phyloP scores from a whole-genome alignment of 1,140 invertebrate species.

The Nautilus pompilius region DNA sequence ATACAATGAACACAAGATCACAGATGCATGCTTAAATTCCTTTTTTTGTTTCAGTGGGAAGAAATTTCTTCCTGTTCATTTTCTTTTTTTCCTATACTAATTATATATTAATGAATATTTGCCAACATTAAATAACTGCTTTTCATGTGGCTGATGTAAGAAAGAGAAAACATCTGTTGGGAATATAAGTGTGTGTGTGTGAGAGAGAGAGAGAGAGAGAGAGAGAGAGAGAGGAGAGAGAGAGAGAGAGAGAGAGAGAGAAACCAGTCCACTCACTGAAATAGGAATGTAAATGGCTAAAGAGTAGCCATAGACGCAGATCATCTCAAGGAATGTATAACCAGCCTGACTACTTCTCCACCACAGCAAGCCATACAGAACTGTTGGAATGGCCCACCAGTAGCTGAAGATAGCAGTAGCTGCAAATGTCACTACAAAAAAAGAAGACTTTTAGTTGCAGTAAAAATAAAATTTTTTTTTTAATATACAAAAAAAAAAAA shows the following conservation, averaged over 20 bases:
- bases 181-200: background rate
- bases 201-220: background rate
- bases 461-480: too few relatives aligned
- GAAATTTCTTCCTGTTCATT: too few relatives aligned
- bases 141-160: too few relatives aligned
- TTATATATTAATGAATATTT: too few relatives aligned
- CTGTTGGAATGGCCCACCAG: slow-evolving; percentile 78
- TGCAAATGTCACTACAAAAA: slow-evolving; percentile 73
- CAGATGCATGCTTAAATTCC: too few relatives aligned
- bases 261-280: slow-evolving; percentile 61
- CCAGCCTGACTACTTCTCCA: slow-evolving; percentile 69
- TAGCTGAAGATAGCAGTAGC: slow-evolving; percentile 87
- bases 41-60: too few relatives aligned
- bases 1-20: too few relatives aligned
- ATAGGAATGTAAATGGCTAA: slow-evolving; percentile 90
- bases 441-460: too few relatives aligned
- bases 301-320: slow-evolving; percentile 95
- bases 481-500: too few relatives aligned
- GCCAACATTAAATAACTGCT: too few relatives aligned
- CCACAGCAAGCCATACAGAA: slow-evolving; percentile 80
- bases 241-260: background rate
- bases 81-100: too few relatives aligned
- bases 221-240: background rate
- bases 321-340: slow-evolving; percentile 70
- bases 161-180: background rate